Evolutionary conservation across 1,140 invertebrate species (phyloP), one percentile per base, ranked within the genome.

Genomic region (Aphidius gifuensis): DNA sequence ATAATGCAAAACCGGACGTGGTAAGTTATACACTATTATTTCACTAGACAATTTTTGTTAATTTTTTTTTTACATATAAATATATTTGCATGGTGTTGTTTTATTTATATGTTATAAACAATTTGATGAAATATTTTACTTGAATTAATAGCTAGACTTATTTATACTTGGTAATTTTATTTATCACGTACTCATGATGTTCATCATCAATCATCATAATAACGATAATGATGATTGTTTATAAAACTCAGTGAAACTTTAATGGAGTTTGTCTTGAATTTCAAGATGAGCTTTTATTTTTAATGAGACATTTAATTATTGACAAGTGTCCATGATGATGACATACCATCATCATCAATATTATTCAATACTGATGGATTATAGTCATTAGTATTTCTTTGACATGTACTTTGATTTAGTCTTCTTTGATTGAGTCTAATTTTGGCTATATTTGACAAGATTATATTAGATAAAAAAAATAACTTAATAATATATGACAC

Each of bases 371-470:
- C 66, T 55, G 80, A 74, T n/a, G 73, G 73, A 50, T 83, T 32
- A 16, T 74, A 1, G 69, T 67, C 5, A 81, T 70, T 1, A 88
- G 59, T 40, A 81, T 72, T 21, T 78, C 74, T 49, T 75, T 71
- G 1, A 94, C 83, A 65, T 86, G 83, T 1, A 81, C 72, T 9
- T 85, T 72, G 67, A 91, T 84, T 3, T 89, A 16, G 16, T 16
- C 85, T 67, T 94, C 92, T 74, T 93, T 91, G 2, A 93, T 86
- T 82, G 88, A 90, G 74, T 95, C 92, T 65, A 92, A 83, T 4
- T 16, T 16, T 16, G 16, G 1, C 16, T 16, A 1, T 16, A n/a
- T n/a, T n/a, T n/a, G n/a, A n/a, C n/a, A n/a, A n/a, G n/a, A n/a
- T n/a, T n/a, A n/a, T n/a, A 16, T 16, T 16, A 16, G 16, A 16